These are phyloP conservation scores for Buceros bicornis DNA, from an alignment of 2,797 vertebrate genomes.

Conservation along the genomic window DNA sequence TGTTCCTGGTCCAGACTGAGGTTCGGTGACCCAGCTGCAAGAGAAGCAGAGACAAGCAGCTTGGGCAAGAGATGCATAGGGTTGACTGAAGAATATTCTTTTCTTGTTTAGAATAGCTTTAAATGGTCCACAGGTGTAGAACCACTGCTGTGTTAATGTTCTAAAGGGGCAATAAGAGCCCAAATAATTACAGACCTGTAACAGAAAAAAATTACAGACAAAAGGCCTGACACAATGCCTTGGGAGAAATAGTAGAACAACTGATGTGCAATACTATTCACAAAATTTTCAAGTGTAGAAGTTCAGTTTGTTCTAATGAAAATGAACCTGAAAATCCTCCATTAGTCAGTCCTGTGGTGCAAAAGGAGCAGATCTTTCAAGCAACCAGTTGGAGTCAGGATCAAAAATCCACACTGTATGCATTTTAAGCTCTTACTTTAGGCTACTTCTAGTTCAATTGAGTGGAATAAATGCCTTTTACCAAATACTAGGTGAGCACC, in stretches of 20 bases:
- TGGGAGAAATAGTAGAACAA: background rate
- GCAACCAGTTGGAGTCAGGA: background rate
- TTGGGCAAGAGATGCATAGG: background rate
- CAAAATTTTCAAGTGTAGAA: background rate
- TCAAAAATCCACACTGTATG: background rate
- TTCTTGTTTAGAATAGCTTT: background rate
- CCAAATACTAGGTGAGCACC: background rate
- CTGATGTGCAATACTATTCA: background rate
- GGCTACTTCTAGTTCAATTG: background rate
- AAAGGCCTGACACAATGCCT: background rate
- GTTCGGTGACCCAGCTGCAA: background rate
- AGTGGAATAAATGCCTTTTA: background rate
- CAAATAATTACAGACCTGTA: background rate
- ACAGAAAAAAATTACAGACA: background rate
- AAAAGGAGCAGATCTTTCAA: background rate
- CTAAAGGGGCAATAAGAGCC: background rate
- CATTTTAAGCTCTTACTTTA: background rate
- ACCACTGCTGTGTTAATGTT: background rate
- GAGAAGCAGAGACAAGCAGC: background rate
- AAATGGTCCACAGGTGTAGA: background rate
- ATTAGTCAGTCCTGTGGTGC: background rate
- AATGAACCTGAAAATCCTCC: background rate
- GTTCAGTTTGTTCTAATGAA: background rate
- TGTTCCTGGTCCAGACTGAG: background rate
- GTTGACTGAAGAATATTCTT: background rate